Evolutionary conservation across 1,140 invertebrate species (phyloP).

Genomic region (Maniola jurtina): DNA sequence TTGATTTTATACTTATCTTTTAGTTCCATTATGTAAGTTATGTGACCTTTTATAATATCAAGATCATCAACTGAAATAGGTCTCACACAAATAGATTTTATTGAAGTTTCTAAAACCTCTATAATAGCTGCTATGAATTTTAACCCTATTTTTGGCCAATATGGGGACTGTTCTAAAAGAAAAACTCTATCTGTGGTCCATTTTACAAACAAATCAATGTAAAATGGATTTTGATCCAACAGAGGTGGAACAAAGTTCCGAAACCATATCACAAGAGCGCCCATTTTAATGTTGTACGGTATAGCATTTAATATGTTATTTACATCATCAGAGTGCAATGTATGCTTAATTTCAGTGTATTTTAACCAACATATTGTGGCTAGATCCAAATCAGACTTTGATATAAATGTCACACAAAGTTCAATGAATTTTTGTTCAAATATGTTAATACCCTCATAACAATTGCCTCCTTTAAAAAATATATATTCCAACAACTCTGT

Average conservation of each 20-base stretch:
- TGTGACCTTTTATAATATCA: conserved; percentile 59
- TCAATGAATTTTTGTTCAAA: conserved; percentile 54
- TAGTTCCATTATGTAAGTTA: conserved; percentile 62
- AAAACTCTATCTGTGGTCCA: conserved; percentile 70
- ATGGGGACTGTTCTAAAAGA: conserved; percentile 61
- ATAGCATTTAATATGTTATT: conserved; percentile 59
- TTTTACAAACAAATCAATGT: conserved; percentile 67
- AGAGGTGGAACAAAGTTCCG: conserved; percentile 60
- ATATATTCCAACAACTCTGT: conserved; percentile 66
- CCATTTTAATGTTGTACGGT: conserved; percentile 64
- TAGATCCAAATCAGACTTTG: conserved; percentile 64
- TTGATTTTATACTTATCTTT: conserved; percentile 73
- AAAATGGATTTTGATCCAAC: conserved; percentile 65
- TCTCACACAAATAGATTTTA: conserved; percentile 60
- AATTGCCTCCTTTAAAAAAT: conserved; percentile 52
- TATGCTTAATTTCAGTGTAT: conserved; percentile 54
- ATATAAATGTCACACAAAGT: conserved; percentile 58
- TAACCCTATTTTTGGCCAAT: conserved; percentile 72
- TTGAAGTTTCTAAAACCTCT: conserved; percentile 55
- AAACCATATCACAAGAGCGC: conserved; percentile 64
- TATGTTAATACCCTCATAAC: conserved; percentile 54
- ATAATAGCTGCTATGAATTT: conserved; percentile 67
- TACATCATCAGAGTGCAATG: conserved; percentile 46
- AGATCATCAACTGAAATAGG: conserved; percentile 68
- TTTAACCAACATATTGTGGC: conserved; percentile 71